Evolutionary conservation across 2,888 invertebrate species (phyloP).

Genomic region (Empis stercorea): DNA sequence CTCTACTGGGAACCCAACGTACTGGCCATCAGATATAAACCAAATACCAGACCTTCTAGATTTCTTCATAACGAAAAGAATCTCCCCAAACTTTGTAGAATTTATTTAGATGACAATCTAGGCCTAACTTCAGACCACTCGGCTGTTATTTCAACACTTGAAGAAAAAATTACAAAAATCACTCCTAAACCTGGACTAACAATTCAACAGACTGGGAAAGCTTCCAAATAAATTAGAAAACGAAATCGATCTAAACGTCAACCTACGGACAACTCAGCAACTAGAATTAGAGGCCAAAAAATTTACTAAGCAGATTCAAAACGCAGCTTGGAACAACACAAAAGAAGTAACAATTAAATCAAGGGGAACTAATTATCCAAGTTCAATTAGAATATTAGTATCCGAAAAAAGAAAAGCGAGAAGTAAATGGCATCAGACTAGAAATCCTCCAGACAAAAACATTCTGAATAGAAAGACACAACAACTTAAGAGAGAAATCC

Average conservation of each 20-base stretch:
- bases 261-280: no score
- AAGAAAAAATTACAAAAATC: not conserved
- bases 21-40: slow-evolving; percentile 6
- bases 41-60: slow-evolving; percentile 8
- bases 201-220: not conserved
- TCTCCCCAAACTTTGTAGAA: not conserved
- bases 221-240: not conserved
- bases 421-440: no score
- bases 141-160: not conserved
- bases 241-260: not conserved
- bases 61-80: slow-evolving; percentile 2
- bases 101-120: not conserved
- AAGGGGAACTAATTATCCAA: no score
- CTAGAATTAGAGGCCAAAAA: no score
- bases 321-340: no score
- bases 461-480: no score
- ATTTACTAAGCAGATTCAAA: no score
- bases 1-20: slow-evolving; percentile 5
- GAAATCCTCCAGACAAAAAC: no score
- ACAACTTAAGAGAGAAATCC: no score
- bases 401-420: no score
- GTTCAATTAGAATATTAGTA: no score
- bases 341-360: no score
- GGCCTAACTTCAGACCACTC: slow-evolving; percentile 6
- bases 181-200: not conserved